Evolutionary conservation across 1,140 invertebrate species (phyloP).

Genomic region (Heliconius melpomene): DNA sequence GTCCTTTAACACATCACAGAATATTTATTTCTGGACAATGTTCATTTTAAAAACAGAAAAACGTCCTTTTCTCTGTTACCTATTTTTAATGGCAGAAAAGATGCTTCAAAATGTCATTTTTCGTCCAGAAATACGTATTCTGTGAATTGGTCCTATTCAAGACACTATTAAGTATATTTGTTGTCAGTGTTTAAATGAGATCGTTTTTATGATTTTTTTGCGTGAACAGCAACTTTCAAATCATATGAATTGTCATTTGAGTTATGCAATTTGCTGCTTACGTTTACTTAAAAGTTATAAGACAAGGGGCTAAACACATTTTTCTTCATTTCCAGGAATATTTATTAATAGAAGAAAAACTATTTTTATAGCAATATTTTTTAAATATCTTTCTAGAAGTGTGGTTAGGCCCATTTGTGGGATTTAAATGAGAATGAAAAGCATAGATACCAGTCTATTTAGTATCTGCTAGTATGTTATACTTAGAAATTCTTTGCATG

Average conservation of each 20-base stretch:
- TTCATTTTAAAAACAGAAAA: background rate
- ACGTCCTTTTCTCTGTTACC: background rate
- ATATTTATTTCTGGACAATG: slow-evolving; percentile 12
- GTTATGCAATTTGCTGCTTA: background rate
- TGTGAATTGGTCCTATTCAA: slow-evolving; percentile 8
- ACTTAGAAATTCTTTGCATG: slow-evolving; percentile 43
- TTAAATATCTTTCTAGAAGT: slow-evolving; percentile 36
- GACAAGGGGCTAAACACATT: slow-evolving; percentile 52
- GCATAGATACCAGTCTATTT: slow-evolving; percentile 21
- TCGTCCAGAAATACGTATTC: background rate
- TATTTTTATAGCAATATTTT: slow-evolving; percentile 8
- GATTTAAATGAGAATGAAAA: slow-evolving; percentile 79
- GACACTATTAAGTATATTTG: background rate
- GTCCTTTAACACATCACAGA: slow-evolving; percentile 81
- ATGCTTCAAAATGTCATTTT: background rate
- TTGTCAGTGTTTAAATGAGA: slow-evolving; percentile 24
- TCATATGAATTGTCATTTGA: background rate
- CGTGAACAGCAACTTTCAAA: background rate
- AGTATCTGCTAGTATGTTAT: slow-evolving; percentile 24
- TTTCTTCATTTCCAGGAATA: slow-evolving; percentile 20
- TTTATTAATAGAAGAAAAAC: background rate
- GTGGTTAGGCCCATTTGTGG: slow-evolving; percentile 58
- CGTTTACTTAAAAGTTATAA: slow-evolving; percentile 2
- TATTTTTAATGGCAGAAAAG: background rate
- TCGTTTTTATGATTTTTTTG: background rate